Evolutionary conservation across 2,113 vertebrate genomes (phyloP).

Genomic region (Eretmochelys imbricata): DNA sequence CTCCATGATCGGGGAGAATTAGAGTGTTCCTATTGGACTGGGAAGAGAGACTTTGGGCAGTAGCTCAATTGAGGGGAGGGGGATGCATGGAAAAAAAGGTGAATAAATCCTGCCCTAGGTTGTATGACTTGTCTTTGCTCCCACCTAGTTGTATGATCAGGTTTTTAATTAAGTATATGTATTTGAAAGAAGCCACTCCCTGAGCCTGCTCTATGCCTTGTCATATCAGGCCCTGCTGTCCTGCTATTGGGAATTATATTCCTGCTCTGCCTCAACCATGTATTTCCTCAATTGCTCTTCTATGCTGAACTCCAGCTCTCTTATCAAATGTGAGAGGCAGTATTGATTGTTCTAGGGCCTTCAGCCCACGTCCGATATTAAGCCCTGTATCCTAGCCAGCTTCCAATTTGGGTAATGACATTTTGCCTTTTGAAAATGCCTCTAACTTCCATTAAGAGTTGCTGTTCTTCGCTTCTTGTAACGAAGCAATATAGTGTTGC

Average conservation of each 20-base stretch:
- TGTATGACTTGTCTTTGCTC: background rate
- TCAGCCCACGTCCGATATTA: background rate
- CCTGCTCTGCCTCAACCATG: background rate
- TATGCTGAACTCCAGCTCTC: background rate
- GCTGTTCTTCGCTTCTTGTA: slow-evolving; percentile 40
- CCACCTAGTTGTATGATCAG: background rate
- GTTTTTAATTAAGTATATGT: background rate
- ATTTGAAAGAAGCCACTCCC: background rate
- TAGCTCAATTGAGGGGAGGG: background rate
- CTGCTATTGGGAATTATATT: rapidly evolving
- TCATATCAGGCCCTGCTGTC: background rate
- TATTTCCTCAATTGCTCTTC: background rate
- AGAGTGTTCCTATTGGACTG: no score
- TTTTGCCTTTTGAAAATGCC: slow-evolving; percentile 40
- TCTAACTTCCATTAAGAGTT: background rate
- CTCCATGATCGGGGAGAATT: background rate
- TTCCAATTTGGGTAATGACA: background rate
- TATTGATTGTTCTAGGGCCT: background rate
- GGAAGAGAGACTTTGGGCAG: background rate
- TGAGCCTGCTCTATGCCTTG: slow-evolving; percentile 3
- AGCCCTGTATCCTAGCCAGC: slow-evolving; percentile 36
- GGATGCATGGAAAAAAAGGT: rapidly evolving
- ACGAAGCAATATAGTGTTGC: background rate
- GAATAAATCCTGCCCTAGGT: slow-evolving; percentile 5
- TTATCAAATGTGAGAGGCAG: background rate